Evolutionary conservation across 2,888 invertebrate species (phyloP).

Genomic region (Mesochorus sp.): DNA sequence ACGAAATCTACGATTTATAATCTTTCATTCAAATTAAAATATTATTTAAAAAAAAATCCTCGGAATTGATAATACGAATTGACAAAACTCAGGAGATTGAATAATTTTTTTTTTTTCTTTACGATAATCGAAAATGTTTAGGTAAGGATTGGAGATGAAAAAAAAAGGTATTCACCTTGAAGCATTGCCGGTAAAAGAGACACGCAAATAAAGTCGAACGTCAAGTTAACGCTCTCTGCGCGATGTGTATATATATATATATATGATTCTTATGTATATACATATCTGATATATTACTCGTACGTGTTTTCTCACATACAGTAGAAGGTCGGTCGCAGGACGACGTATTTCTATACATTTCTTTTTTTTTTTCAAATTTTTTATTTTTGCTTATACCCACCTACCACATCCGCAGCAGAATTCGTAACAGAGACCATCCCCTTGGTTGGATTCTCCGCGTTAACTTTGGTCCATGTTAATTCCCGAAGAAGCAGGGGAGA

Average conservation of each 20-base stretch:
- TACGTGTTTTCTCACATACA: slow-evolving; percentile 15
- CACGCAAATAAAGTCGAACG: not conserved
- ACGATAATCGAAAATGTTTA: no score
- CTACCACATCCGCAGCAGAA: slow-evolving; percentile 44
- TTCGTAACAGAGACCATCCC: not conserved
- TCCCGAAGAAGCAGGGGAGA: not conserved
- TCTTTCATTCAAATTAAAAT: no score
- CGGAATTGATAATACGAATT: no score
- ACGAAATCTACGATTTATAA: no score
- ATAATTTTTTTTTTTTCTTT: no score
- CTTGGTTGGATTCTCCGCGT: not conserved
- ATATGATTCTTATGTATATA: slow-evolving; percentile 1
- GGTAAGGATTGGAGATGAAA: slow-evolving; percentile 21
- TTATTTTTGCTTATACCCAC: slow-evolving; percentile 26
- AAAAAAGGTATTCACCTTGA: not conserved
- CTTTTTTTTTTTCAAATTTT: not conserved
- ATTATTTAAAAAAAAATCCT: no score
- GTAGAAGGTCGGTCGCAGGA: slow-evolving; percentile 20
- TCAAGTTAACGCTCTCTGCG: slow-evolving; percentile 32
- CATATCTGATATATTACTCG: slow-evolving; percentile 4
- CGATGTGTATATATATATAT: no score
- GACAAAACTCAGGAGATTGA: no score
- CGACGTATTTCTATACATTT: not conserved
- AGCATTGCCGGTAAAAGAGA: not conserved
- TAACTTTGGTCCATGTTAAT: not conserved